Conservation (phyloP, 2,113 vertebrate species). For the Nerophis lumbriciformis region DNA sequence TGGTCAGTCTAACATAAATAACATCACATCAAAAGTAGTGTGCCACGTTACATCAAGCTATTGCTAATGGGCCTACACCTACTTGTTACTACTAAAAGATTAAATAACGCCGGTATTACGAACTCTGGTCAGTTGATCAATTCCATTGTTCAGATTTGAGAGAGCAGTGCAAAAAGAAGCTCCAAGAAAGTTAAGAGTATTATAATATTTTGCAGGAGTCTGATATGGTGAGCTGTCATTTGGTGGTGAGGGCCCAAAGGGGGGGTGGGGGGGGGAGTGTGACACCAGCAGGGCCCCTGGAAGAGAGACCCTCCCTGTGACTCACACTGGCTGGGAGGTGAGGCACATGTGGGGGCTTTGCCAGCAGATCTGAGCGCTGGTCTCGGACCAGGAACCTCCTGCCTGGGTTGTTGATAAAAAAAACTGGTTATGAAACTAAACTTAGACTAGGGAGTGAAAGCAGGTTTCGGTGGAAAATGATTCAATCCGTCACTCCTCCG, state of each 20-base stretch:
- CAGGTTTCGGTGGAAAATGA: not conserved
- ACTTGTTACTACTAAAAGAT: too few species aligned
- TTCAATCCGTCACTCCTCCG: not conserved
- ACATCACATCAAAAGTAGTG: too few species aligned
- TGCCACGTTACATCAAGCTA: too few species aligned
- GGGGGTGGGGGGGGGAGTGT: not conserved
- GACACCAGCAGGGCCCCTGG: not conserved
- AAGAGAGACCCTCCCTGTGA: constrained; percentile 35
- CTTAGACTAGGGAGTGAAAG: not conserved
- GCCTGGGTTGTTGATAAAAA: not conserved
- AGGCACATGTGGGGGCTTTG: not conserved
- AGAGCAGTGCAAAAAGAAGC: too few species aligned
- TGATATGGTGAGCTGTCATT: not conserved
- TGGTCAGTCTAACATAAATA: too few species aligned
- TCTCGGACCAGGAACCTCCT: constrained; percentile 30
- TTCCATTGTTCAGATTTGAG: too few species aligned
- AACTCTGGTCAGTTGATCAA: too few species aligned
- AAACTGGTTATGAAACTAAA: not conserved
- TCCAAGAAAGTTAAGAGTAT: too few species aligned
- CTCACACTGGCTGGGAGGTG: constrained; percentile 17
- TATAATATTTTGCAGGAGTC: too few species aligned
- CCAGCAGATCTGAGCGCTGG: not conserved
- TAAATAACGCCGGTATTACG: too few species aligned
- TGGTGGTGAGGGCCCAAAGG: not conserved
- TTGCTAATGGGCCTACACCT: too few species aligned